Base-by-base conservation (phyloP, 2,113 vertebrate genomes). In the Cyanoliseus patagonus region DNA sequence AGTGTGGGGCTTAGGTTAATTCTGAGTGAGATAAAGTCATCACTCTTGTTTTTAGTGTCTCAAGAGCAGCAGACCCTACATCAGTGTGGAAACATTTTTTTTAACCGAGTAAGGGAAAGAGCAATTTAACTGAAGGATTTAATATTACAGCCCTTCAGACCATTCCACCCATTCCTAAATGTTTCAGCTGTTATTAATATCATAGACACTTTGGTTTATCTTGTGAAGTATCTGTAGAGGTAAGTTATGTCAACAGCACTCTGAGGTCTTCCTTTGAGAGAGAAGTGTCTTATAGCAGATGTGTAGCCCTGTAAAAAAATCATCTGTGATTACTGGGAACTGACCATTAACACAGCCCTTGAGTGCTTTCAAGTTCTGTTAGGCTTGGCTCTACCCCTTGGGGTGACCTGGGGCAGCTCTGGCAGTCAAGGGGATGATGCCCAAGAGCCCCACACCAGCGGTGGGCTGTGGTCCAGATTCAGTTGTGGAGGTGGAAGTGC, bases 161-260 rank as follows among this genome's bases (percentile, higher is more conserved):
- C 47, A 62, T 93, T 93, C 27, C 88, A 93, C 61, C 84, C 8
- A 78, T 95, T 92, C 87, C 78, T 84, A 87, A 75, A 57, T 42
- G 9, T 83, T 87, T 92, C 31, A n/a, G 31, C 30, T 76, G 9
- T 68, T 68, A 57, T 2, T 62, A 70, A 92, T 76, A 86, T 52
- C 61, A 41, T 18, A 68, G 79, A 33, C 24, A 69, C n/a, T 86
- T 83, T 25, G 42, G 24, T 88, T 90, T 88, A 91, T 75, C 90
- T 73, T 88, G 80, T 86, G 57, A 88, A 72, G 27, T 78, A 83
- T 81, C 68, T 63, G 2, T 9, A 70, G n/a, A 78, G 11, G 30
- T 79, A 77, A 61, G 13, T 91, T 88, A 78, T 28, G 35, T 75
- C 79, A 92, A 55, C 30, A 84, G 37, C 1, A 2, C 11, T 83